Evolutionary conservation across 1,140 invertebrate genomes (phyloP).

Genomic region (Zaprionus capensis): DNA sequence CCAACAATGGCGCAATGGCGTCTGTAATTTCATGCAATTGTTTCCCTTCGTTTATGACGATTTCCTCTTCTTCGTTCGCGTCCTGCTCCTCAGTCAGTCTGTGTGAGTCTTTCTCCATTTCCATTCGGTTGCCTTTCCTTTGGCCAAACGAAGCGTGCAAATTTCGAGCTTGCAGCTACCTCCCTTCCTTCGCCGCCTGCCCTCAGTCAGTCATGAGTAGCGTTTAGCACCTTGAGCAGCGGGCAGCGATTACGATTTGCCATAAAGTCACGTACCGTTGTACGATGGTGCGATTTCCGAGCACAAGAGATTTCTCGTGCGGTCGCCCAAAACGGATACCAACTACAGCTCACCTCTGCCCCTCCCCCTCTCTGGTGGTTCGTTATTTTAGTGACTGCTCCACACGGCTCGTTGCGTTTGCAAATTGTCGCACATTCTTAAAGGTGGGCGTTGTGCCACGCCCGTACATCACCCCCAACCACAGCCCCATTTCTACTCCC

Average conservation of each 20-base stretch:
- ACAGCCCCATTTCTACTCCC: conserved; percentile 22
- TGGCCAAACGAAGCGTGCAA: conserved; percentile 65
- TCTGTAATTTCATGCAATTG: conserved; percentile 78
- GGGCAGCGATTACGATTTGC: conserved; percentile 64
- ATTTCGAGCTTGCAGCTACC: conserved; percentile 47
- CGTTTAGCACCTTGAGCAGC: conserved; percentile 68
- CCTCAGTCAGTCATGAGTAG: conserved; percentile 40
- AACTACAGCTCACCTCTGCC: not conserved
- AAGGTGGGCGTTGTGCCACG: conserved; percentile 42
- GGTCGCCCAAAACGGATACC: conserved; percentile 41
- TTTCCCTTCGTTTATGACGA: conserved; percentile 65
- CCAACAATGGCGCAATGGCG: conserved; percentile 77
- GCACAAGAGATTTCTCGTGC: conserved; percentile 64
- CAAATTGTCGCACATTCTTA: conserved; percentile 81
- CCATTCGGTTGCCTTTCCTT: conserved; percentile 2
- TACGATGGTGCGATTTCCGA: conserved; percentile 57
- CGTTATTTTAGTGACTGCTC: conserved; percentile 46
- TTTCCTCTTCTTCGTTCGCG: conserved; percentile 47
- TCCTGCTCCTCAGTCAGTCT: conserved; percentile 8
- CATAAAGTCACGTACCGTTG: conserved; percentile 78
- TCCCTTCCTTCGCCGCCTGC: conserved; percentile 13
- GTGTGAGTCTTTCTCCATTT: not conserved
- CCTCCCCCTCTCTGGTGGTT: conserved; percentile 24
- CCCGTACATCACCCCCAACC: conserved; percentile 21
- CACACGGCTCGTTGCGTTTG: conserved; percentile 70